phyloP scores from a whole-genome alignment of 2,113 vertebrate genomes.

The Stegostoma tigrinum region DNA sequence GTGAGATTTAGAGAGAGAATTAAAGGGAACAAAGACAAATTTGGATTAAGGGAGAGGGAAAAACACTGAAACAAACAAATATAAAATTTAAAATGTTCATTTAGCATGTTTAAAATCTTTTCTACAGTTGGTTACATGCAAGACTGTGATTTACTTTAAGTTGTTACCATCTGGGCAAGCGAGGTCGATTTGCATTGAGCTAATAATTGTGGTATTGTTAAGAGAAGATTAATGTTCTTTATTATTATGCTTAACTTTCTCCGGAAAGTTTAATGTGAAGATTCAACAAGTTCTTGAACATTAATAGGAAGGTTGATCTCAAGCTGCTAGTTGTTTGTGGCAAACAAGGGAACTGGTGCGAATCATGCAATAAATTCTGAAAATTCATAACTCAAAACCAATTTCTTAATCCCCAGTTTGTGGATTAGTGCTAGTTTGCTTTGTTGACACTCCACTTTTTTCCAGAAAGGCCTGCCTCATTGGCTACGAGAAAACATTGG shows the following conservation, averaged over 20 bases:
- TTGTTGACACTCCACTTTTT: neutral
- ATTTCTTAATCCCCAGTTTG: neutral
- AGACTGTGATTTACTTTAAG: neutral
- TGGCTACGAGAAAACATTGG: neutral
- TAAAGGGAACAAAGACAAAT: neutral
- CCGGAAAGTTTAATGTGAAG: neutral
- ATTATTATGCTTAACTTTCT: neutral
- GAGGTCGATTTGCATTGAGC: neutral
- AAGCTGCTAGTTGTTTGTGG: neutral
- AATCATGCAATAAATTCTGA: neutral
- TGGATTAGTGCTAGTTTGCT: neutral
- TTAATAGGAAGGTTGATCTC: neutral
- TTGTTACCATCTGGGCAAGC: neutral
- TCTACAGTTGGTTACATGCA: neutral
- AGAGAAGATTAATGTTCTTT: neutral
- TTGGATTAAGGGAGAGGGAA: neutral
- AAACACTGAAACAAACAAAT: neutral
- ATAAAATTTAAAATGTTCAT: neutral
- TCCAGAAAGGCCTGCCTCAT: neutral
- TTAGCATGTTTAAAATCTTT: neutral
- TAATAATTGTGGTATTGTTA: neutral
- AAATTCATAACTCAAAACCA: neutral
- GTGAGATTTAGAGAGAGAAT: neutral
- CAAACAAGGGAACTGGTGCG: neutral
- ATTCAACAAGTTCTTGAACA: neutral